Evolutionary conservation across 2,113 vertebrate species (phyloP).

Genomic region (Isurus oxyrinchus): DNA sequence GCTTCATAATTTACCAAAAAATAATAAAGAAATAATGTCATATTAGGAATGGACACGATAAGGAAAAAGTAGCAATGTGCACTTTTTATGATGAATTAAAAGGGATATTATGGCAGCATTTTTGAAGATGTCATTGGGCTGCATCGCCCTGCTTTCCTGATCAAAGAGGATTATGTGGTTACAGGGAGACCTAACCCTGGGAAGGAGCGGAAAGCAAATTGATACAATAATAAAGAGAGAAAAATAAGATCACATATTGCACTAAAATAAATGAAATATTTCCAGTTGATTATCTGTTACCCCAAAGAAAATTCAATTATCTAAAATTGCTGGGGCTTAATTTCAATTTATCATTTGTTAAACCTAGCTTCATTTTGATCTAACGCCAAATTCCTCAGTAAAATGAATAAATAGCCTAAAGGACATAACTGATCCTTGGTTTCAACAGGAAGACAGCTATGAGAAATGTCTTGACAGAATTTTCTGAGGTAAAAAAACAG

Average conservation of each 20-base stretch:
- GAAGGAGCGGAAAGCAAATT: no score
- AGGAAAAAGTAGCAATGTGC: no score
- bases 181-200: no score
- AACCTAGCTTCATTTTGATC: neutral
- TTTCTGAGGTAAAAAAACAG: no score
- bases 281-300: neutral
- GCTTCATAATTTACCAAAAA: neutral
- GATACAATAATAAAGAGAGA: no score
- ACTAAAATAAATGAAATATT: neutral
- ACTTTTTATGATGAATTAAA: no score
- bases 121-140: no score
- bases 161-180: no score
- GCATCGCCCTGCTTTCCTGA: no score
- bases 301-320: neutral
- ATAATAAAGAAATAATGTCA: neutral
- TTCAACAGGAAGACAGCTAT: neutral
- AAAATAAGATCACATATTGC: no score
- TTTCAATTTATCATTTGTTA: neutral
- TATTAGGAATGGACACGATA: neutral
- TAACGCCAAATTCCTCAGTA: neutral
- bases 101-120: no score
- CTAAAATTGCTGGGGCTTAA: neutral
- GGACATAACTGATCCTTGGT: neutral
- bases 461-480: no score
- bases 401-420: neutral